Evolutionary conservation across 2,113 vertebrate species (phyloP).

Genomic region (Ifrita kowaldi): DNA sequence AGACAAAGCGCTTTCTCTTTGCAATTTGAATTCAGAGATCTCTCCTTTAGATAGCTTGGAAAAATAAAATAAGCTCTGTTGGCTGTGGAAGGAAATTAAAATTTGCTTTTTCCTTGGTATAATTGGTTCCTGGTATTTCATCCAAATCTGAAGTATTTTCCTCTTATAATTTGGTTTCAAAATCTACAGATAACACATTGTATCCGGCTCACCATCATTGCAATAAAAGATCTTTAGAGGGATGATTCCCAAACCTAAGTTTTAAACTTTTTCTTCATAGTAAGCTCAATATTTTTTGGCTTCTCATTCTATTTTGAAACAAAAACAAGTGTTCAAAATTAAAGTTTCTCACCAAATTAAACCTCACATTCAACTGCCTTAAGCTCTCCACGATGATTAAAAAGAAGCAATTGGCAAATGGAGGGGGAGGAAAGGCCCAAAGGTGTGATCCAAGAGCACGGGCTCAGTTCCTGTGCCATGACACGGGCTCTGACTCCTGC

Average conservation of each 20-base stretch:
- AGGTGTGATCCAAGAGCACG: background rate
- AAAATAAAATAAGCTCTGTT: background rate
- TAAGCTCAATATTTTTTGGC: background rate
- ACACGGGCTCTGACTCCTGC: background rate
- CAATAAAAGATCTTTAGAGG: background rate
- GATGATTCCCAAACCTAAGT: background rate
- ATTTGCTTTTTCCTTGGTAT: background rate
- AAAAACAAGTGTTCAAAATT: background rate
- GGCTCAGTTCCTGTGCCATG: background rate
- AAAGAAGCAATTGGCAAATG: background rate
- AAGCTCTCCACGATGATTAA: background rate
- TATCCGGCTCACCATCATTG: background rate
- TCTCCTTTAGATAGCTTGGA: background rate
- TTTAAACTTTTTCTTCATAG: background rate
- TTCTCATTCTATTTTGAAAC: background rate
- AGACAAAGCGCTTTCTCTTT: background rate
- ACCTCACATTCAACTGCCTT: background rate
- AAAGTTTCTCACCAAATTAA: conserved; percentile 9
- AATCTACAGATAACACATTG: background rate
- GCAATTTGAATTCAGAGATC: conserved; percentile 2
- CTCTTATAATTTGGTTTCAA: background rate
- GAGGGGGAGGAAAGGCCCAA: background rate
- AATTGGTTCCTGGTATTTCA: conserved; percentile 28
- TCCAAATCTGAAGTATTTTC: background rate
- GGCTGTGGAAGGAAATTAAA: background rate